These are phyloP conservation scores for Elaphurus davidianus DNA, from an alignment of 2,113 vertebrate species.

Conservation along the genomic window DNA sequence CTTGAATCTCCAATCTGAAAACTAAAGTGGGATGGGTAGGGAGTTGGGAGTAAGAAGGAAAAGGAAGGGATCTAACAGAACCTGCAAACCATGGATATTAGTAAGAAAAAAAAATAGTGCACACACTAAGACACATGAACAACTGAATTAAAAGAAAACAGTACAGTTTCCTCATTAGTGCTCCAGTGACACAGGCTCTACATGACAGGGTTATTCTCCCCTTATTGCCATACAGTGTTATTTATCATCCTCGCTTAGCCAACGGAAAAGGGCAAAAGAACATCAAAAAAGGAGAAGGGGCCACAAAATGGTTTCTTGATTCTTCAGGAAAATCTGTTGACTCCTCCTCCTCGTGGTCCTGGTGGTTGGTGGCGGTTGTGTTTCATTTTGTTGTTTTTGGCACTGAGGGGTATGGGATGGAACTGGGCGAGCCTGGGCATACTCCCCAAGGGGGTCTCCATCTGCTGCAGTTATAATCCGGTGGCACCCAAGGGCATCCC, in stretches of 20 bases:
- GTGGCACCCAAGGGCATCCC: conserved; percentile 97
- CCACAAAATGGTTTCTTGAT: conserved; percentile 78
- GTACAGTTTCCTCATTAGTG: conserved; percentile 79
- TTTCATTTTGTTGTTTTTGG: conserved; percentile 86
- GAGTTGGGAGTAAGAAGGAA: not conserved
- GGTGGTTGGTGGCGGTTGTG: conserved; percentile 69
- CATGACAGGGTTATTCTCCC: conserved; percentile 75
- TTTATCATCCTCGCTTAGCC: conserved; percentile 77
- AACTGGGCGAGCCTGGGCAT: conserved; percentile 78
- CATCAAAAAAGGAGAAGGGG: conserved; percentile 55
- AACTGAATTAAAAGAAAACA: conserved; percentile 83
- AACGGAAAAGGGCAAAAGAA: conserved; percentile 55
- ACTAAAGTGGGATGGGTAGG: conserved; percentile 78
- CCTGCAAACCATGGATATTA: conserved; percentile 82
- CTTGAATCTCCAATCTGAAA: conserved; percentile 77
- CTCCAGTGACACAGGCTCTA: conserved; percentile 76
- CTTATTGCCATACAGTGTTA: conserved; percentile 82
- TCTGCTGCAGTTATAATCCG: conserved; percentile 91
- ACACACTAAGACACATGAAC: conserved; percentile 84
- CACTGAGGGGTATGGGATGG: conserved; percentile 88
- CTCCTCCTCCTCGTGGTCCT: conserved; percentile 75
- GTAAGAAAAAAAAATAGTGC: conserved; percentile 83
- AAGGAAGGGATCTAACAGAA: conserved; percentile 76
- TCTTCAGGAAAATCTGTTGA: conserved; percentile 80
- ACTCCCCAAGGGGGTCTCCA: conserved; percentile 82